These are phyloP conservation scores for Coregonus ussuriensis DNA, from an alignment of 2,797 vertebrate genomes.

Conservation along the genomic window DNA sequence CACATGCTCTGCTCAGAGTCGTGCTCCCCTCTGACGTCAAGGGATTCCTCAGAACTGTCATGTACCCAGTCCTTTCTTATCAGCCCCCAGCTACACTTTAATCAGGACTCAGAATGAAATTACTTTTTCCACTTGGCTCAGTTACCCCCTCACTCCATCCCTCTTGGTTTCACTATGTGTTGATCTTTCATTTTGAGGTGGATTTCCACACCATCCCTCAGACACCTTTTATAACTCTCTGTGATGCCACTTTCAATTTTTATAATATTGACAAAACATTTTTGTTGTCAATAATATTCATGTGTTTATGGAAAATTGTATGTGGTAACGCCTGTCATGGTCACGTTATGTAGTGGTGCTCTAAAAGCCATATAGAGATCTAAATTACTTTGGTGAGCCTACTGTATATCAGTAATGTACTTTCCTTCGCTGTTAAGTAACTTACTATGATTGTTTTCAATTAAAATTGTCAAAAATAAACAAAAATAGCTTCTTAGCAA, in stretches of 20 bases:
- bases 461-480: too few species aligned
- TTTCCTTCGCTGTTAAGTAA: too few species aligned
- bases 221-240: neutral
- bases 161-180: neutral
- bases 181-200: neutral
- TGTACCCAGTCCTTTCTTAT: slow-evolving; percentile 38
- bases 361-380: too few species aligned
- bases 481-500: too few species aligned
- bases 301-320: too few species aligned
- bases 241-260: neutral
- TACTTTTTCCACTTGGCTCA: neutral
- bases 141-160: neutral
- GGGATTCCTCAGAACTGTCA: slow-evolving; percentile 58
- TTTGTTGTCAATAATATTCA: too few species aligned
- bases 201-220: neutral
- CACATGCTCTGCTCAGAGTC: slow-evolving; percentile 39
- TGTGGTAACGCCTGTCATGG: too few species aligned
- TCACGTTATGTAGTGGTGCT: too few species aligned
- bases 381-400: too few species aligned
- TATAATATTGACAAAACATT: too few species aligned
- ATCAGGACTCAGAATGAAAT: slow-evolving; percentile 20
- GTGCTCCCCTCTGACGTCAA: slow-evolving; percentile 44
- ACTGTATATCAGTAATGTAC: too few species aligned
- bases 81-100: slow-evolving; percentile 31
- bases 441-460: too few species aligned